Base-by-base conservation (phyloP, 2,888 invertebrate genomes). In the Drosophila mimetica region DNA sequence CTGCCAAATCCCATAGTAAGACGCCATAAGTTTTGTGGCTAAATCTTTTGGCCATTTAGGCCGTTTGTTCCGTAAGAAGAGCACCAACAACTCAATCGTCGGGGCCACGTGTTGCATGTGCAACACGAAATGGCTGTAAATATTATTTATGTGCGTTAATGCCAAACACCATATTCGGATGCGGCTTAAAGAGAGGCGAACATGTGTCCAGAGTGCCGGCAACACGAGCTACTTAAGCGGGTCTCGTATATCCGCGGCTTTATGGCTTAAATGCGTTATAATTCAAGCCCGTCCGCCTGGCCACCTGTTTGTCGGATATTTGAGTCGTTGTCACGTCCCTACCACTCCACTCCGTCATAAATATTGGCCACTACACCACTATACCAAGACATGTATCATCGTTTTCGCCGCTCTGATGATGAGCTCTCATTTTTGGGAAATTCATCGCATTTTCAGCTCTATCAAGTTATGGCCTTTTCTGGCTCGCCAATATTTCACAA, bases 41-140 rank as follows among this genome's bases (percentile, higher is more conserved):
- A 58, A 75, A 64, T 82, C 77, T 80, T 37, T 67, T 65, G 41
- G 59, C 57, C 75, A 72, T 83, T 83, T 75, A 36, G 63, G 50
- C 20, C 36, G 48, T 57, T 28, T 46, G 41, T 11, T 8, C 14
- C 25, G 30, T 25, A 57, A 60, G 37, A 50, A 55, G 47, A 28
- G 37, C 48, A 59, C 44, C 52, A 28, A 72, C 74, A 75, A 69
- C 79, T 79, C 77, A 79, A 76, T 77, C 7, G 50, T 36, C 41
- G 16, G 11, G 30, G 70, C 84, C 84, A 82, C 82, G 86, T 82
- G 82, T 86, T 82, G 82, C 86, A 86, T 80, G 82, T 64, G 64
- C 64, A 60, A 69, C 86, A 86, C 81, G 82, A 65, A 86, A 76
- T 71, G 76, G 86, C 73, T 77, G 82, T 80, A 71, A 76, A 80